Evolutionary conservation across 2,113 vertebrate genomes (phyloP), one percentile per base, ranked within the genome.

Genomic region (Hoplias malabaricus): DNA sequence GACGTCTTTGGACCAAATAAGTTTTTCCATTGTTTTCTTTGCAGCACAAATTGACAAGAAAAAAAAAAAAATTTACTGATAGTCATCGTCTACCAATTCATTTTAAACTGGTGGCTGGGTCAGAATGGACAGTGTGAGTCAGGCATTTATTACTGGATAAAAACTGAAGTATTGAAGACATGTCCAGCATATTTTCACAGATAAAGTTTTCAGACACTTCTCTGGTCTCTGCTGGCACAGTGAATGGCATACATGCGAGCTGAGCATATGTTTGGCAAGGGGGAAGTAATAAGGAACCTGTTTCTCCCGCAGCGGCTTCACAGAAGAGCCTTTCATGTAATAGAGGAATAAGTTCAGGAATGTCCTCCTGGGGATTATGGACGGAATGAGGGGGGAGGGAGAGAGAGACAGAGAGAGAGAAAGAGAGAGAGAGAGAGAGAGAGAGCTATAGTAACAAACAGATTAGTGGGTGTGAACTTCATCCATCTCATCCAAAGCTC

Each of bases 381-480:
- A 75, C 27, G 62, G 48, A 65, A 19, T 21, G 46, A 65, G 43
- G 23, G 42, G 42, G 43, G 25, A 11, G 69, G 59, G 48, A 56
- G 72, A 79, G 50, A 33, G 71, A 76, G 73, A 68, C 62, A 73
- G 42, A 46, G 42, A 63, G 61, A 74, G 40, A 74, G 40, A 75
- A 31, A 50, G 31, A 65, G 61, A 50, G 40, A 48, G 42, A 27
- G 71, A 75, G 69, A 68, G 65, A 25, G 40, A n/a, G 46, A 69
- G 29, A 68, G 73, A 62, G 75, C 69, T 78, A 74, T 27, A 54
- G 36, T 61, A 61, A 61, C 57, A 19, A 33, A 69, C 29, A 73
- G n/a, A 50, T 13, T 7, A 63, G n/a, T 43, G 43, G 2, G 72
- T 74, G 57, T 48, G 73, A 75, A 75, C 43, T 31, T 67, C 73